phyloP scores from a whole-genome alignment of 2,888 invertebrate genomes.

The Synanthedon andrenaeformis region DNA sequence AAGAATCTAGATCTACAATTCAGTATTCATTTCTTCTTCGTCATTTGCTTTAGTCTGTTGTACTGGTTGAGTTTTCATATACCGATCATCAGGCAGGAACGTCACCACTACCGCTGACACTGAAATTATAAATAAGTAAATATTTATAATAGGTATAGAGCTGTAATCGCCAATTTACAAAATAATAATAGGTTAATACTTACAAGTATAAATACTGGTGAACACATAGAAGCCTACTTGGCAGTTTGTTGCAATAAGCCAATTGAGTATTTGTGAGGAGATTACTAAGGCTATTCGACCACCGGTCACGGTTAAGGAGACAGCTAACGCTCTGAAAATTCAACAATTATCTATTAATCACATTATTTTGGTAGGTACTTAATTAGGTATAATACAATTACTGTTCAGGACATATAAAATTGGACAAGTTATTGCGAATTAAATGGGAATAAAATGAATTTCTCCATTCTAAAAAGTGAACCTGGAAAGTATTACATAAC shows the following conservation, averaged over 20 bases:
- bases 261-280: constrained; percentile 13
- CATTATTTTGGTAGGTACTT: no score
- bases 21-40: no score
- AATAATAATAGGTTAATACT: constrained; percentile 12
- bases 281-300: constrained; percentile 11
- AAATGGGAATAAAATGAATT: no score
- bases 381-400: no score
- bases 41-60: no score
- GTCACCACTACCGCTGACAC: constrained; percentile 32
- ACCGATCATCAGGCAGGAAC: constrained; percentile 33
- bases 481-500: no score
- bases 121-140: constrained; percentile 11
- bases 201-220: constrained; percentile 31
- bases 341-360: neutral
- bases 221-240: constrained; percentile 64
- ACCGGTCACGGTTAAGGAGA: constrained; percentile 11
- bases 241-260: constrained; percentile 56
- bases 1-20: no score
- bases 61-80: neutral
- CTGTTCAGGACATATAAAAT: no score
- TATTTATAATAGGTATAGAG: no score
- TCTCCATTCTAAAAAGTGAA: no score
- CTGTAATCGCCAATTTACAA: no score
- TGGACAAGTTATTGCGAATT: no score
- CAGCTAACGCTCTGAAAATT: constrained; percentile 42